Base-by-base conservation (phyloP, 2,113 vertebrate species). In the Corynorhinus townsendii region DNA sequence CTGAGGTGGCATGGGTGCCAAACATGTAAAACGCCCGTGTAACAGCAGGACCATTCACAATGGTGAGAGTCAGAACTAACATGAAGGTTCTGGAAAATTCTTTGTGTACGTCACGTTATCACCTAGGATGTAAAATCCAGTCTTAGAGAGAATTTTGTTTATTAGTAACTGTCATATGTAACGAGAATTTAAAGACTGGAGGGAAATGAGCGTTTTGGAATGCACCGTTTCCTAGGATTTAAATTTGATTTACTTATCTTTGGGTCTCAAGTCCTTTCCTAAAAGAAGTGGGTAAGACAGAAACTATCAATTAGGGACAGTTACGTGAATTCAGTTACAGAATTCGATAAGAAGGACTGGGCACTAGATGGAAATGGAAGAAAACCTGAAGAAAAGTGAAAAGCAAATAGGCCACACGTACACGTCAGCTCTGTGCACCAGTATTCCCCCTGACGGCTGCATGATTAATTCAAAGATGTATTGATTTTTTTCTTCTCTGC, bases 381-480 rank as follows among this genome's bases (percentile, higher is more conserved):
- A 43, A 15, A 0, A 1, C 38, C 1, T 11, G 56, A 64, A 20
- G 62, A 11, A 56, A 45, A 47, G 26, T 8, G 47, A 26, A 22
- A 26, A 33, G 16, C 71, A 16, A 22, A 28, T 0, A 11, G 43
- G 45, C 47, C 82, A 24, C 1, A 1, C 0, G 93, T 96, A 98
- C 96, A 94, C 96, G 98, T 99, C 98, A 98, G 0, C 96, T 97
- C 97, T 96, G 96, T 16, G 20, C 3, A 2, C 98, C 98, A 98
- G 98, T 98, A 98, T 98, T 98, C 98, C 98, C 97, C 96, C 96
- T 98, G 99, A 98, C 98, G 98, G 98, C 98, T 88, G 92, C 97
- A 98, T 99, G 98, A 99, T 99, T 99, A 99, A 99, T 99, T 99
- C 98, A 99, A 98, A 98, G 98, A 98, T 97, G 97, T 99, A 99